phyloP scores from a whole-genome alignment of 2,113 vertebrate species.

The Apeltes quadracus region DNA sequence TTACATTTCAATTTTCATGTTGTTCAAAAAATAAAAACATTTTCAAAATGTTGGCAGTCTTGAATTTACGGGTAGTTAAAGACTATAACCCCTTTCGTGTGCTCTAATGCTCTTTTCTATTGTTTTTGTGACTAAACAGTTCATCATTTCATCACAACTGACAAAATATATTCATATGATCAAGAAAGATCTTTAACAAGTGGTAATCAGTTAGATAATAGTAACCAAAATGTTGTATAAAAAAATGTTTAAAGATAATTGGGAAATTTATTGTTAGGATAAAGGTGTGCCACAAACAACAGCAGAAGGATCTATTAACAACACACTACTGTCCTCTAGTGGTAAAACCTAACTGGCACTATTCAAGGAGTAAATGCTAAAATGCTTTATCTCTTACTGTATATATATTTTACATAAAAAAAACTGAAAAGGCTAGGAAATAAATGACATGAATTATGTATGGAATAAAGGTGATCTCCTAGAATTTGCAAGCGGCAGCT shows the following conservation, averaged over 20 bases:
- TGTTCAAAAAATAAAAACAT: constrained; percentile 10
- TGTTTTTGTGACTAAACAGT: not conserved
- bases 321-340: constrained; percentile 62
- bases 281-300: not conserved
- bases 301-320: not conserved
- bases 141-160: not conserved
- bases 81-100: too few relatives aligned
- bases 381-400: not conserved
- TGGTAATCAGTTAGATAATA: not conserved
- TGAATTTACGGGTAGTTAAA: not conserved
- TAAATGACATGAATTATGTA: not conserved
- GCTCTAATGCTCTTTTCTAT: not conserved
- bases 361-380: not conserved
- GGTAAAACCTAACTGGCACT: constrained; percentile 26
- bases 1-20: constrained; percentile 18
- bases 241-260: not conserved
- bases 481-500: constrained; percentile 37
- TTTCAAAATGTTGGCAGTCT: not conserved
- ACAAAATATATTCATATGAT: not conserved
- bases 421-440: not conserved
- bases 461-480: not conserved
- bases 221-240: not conserved
- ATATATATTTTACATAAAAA: too few relatives aligned
- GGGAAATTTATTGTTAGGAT: not conserved
- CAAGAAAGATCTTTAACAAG: not conserved